Base-by-base conservation (phyloP, 2,888 invertebrate species). In the Pandemis corylana region DNA sequence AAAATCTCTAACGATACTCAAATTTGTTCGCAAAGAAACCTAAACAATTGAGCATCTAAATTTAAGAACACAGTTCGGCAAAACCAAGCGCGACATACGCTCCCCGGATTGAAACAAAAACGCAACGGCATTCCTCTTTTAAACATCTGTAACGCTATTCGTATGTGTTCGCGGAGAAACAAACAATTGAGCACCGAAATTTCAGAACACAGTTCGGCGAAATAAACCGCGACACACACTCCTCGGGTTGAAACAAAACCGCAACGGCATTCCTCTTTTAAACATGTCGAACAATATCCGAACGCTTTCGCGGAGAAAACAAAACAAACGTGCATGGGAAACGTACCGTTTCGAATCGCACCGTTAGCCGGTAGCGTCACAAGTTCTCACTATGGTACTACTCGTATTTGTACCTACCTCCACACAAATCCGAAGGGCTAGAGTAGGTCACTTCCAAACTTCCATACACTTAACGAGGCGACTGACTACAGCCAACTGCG, bases 401-500 rank as follows among this genome's bases (percentile, higher is more conserved):
- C 10, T 41, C 5, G 41, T 62, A 13, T 20, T n/a, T 2, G 62
- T 28, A 66, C 75, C 71, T 67, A 75, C 75, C 75, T 75, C 59
- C 46, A 15, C 49, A 71, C n/a, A 67, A 46, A 75, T 70, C 74
- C 74, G 70, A 70, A 69, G 65, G 49, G 59, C 65, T 62, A 59
- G 41, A 65, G 44, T 65, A 28, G 59, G 10, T 56, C 68, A 72
- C 68, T 68, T 68, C 66, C 69, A 62, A 64, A 72, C 68, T 68
- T 68, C 66, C 69, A 62, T 64, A 67, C 75, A 70, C 77, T 76
- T 71, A 75, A 70, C 78, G 69, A 74, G 59, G 79, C 93, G 89
- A 88, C 90, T 87, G 90, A 69, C 88, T 81, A 83, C 84, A 83
- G 83, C 86, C 86, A 83, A 80, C 84, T 84, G 85, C 86, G 85